Base-by-base conservation (phyloP, 2,113 vertebrate species). In the Conger conger region DNA sequence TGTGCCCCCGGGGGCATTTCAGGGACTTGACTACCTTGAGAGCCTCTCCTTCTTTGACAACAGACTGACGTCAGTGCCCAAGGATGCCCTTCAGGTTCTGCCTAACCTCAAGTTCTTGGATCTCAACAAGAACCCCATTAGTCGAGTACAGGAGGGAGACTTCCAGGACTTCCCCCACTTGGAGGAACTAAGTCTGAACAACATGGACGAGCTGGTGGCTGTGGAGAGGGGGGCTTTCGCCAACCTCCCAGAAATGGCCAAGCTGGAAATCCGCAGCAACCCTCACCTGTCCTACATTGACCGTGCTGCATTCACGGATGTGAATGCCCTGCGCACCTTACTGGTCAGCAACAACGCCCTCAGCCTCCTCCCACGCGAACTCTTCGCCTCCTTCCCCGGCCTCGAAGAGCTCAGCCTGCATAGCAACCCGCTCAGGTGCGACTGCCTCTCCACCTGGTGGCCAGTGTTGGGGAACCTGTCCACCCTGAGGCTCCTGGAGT, bases 41-140 rank as follows among this genome's bases (percentile, higher is more conserved):
- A 96, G 95, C 27, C 93, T 96, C 23, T 96, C 96, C 4, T 96
- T 96, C 87, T 96, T 93, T 2, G 93, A 96, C 88, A 96, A 96
- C 88, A 91, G 86, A 57, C 91, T 96, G 78, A 92, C 89, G 86
- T 90, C 89, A 0, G 93, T 96, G 20, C 96, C 96, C 37, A 93
- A 91, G 57, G 92, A 94, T 5, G 95, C 96, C 33, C 89, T 96
- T 73, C 90, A 89, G 11, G 57, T 88, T 30, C 92, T 96, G 17
- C 94, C 95, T 0, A 94, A 94, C 86, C 91, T 96, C 20, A 96
- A 96, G 90, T 96, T 96, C 86, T 86, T 96, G 81, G 96, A 96
- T 86, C 95, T 96, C 84, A 96, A 96, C 91, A 94, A 89, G 86
- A 96, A 96, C 82, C 95, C 95, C 0, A 96, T 96, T 50, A 79